Conservation (phyloP, 2,797 vertebrate species). For the Jordanella pulchra region DNA sequence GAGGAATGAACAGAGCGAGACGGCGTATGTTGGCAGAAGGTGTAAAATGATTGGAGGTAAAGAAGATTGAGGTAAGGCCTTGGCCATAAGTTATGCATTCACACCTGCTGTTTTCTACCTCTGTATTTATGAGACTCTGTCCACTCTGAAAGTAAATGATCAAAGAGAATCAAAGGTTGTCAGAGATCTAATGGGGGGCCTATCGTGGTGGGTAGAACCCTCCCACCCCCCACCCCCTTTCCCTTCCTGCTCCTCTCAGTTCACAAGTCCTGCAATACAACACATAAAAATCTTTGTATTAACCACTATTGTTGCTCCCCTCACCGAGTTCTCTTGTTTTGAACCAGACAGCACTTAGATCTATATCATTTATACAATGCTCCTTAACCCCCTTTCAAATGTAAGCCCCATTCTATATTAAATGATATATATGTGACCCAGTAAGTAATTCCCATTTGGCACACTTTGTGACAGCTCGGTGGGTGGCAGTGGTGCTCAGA, state of each 20-base stretch:
- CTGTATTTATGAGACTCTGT: conserved; percentile 69
- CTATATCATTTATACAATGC: neutral
- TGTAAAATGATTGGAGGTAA: conserved; percentile 39
- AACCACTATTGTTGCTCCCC: conserved; percentile 1
- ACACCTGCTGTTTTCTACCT: conserved; percentile 64
- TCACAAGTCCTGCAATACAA: conserved; percentile 10
- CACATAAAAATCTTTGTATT: conserved; percentile 3
- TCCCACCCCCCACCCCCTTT: no score
- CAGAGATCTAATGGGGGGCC: conserved; percentile 27
- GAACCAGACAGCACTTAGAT: no score
- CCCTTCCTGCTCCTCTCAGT: conserved; percentile 2
- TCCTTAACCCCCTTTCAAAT: neutral
- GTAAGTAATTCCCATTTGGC: neutral
- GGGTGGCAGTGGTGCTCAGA: conserved; percentile 8
- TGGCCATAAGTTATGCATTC: conserved; percentile 66
- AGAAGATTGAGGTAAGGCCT: conserved; percentile 59
- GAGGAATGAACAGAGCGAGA: conserved; percentile 28
- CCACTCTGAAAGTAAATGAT: conserved; percentile 67
- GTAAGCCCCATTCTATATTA: neutral
- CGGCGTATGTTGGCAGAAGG: conserved; percentile 26
- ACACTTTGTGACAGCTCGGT: conserved; percentile 3
- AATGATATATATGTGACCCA: conserved; percentile 6
- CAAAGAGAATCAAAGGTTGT: conserved; percentile 68
- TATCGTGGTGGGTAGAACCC: no score
- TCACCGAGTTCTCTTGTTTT: neutral